Evolutionary conservation across 2,797 vertebrate genomes (phyloP).

Genomic region (Neomorphus geoffroyi): DNA sequence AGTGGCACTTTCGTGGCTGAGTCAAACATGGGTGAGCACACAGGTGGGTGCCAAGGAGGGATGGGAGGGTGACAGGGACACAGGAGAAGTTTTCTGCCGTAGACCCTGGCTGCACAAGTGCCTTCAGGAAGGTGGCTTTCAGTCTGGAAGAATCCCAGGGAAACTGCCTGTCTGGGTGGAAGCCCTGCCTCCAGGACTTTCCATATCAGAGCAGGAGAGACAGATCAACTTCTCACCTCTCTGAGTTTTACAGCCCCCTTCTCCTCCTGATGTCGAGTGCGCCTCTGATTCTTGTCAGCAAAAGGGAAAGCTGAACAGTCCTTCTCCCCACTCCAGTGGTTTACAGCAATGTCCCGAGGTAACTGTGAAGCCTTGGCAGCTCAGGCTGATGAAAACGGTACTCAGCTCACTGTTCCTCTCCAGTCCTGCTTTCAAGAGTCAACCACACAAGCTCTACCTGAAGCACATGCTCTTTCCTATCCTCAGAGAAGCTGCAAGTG

Average conservation of each 20-base stretch:
- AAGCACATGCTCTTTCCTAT: not conserved
- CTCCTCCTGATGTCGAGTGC: not conserved
- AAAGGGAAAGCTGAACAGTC: not conserved
- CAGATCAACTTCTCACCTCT: not conserved
- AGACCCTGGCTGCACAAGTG: not conserved
- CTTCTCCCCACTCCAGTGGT: not conserved
- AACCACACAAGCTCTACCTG: not conserved
- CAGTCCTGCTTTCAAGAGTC: not conserved
- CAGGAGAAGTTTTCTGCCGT: not conserved
- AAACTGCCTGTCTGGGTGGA: not conserved
- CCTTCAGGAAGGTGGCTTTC: not conserved
- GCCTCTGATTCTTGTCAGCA: not conserved
- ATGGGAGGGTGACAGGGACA: not conserved
- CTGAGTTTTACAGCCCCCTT: not conserved
- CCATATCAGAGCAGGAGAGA: not conserved
- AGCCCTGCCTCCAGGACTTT: not conserved
- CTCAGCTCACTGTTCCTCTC: not conserved
- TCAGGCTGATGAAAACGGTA: not conserved
- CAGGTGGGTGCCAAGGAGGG: not conserved
- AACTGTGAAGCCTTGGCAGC: not conserved
- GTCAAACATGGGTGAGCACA: not conserved
- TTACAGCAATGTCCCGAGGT: not conserved
- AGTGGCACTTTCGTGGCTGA: fast-evolving
- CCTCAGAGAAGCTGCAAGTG: not conserved
- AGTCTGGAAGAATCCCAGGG: not conserved